A percentile compares a stretch with the other conserved stretches of the same genome.
phyloP scores from a whole-genome alignment of 1,140 invertebrate genomes.

The Bombus waltoni region DNA sequence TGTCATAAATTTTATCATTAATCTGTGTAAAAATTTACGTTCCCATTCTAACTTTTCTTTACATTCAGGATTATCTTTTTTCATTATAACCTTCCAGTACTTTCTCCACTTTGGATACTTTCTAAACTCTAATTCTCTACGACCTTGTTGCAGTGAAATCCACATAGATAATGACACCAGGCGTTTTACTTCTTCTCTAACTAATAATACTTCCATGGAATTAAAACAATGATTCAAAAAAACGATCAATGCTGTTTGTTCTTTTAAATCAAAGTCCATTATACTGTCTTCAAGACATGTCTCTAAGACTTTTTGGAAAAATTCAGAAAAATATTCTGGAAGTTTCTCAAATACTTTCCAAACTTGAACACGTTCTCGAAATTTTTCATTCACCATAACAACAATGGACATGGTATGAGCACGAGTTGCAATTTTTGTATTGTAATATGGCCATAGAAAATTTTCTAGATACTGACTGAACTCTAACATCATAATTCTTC shows the following conservation, averaged over 20 bases:
- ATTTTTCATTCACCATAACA: constrained; percentile 99
- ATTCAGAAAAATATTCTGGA: constrained; percentile 91
- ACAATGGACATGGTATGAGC: constrained; percentile 97
- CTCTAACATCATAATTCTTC: constrained; percentile 97
- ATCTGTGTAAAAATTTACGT: constrained; percentile 91
- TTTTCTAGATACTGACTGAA: constrained; percentile 99
- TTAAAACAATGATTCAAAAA: constrained; percentile 99
- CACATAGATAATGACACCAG: constrained; percentile 97
- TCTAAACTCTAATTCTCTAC: constrained; percentile 93
- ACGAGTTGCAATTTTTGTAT: constrained; percentile 86
- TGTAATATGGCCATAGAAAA: constrained; percentile 98
- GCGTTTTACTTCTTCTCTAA: constrained; percentile 95
- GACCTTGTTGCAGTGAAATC: constrained; percentile 93
- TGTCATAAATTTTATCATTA: constrained; percentile 96
- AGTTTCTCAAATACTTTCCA: constrained; percentile 95
- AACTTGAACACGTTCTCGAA: constrained; percentile 97
- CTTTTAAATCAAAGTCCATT: constrained; percentile 85
- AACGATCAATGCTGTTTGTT: constrained; percentile 94
- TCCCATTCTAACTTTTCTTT: constrained; percentile 92
- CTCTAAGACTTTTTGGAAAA: constrained; percentile 93
- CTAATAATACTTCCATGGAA: constrained; percentile 97
- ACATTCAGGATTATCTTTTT: constrained; percentile 90
- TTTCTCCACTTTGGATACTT: constrained; percentile 95
- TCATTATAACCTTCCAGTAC: constrained; percentile 95
- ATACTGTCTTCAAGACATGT: constrained; percentile 86